Evolutionary conservation across 1,140 invertebrate species (phyloP).

Genomic region (Lycorma delicatula): DNA sequence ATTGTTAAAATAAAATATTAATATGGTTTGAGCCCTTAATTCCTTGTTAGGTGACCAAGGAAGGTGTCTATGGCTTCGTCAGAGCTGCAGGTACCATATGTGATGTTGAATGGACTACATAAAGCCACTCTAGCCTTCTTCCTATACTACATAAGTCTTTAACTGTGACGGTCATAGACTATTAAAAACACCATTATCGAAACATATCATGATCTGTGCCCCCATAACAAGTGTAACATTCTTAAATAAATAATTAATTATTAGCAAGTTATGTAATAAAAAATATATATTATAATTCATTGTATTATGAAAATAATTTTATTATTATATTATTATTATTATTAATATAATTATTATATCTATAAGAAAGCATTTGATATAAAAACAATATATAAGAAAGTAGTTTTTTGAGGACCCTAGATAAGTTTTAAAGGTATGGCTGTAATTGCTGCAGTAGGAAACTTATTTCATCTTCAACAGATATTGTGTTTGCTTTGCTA

Average conservation of each 20-base stretch:
- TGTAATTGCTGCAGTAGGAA: too few species aligned
- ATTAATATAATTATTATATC: neutral
- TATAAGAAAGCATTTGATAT: constrained; percentile 17
- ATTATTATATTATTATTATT: too few species aligned
- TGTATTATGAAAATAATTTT: too few species aligned
- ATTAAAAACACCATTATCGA: constrained; percentile 26
- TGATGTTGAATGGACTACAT: neutral
- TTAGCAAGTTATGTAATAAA: too few species aligned
- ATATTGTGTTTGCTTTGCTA: constrained; percentile 12
- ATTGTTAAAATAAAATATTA: too few species aligned
- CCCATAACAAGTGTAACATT: constrained; percentile 27
- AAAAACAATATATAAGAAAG: too few species aligned
- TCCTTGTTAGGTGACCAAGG: constrained; percentile 14
- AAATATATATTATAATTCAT: too few species aligned
- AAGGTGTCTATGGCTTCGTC: neutral
- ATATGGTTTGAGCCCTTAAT: too few species aligned
- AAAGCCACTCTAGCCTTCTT: constrained; percentile 17
- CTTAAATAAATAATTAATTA: constrained; percentile 27
- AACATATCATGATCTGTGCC: constrained; percentile 28
- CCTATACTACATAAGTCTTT: constrained; percentile 3
- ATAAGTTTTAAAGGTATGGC: too few species aligned
- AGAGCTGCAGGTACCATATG: neutral
- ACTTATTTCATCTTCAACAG: neutral
- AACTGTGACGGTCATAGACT: constrained; percentile 9
- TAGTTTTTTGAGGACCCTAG: too few species aligned